Conservation (phyloP, 2,113 vertebrate genomes). For the Chloropsis hardwickii region DNA sequence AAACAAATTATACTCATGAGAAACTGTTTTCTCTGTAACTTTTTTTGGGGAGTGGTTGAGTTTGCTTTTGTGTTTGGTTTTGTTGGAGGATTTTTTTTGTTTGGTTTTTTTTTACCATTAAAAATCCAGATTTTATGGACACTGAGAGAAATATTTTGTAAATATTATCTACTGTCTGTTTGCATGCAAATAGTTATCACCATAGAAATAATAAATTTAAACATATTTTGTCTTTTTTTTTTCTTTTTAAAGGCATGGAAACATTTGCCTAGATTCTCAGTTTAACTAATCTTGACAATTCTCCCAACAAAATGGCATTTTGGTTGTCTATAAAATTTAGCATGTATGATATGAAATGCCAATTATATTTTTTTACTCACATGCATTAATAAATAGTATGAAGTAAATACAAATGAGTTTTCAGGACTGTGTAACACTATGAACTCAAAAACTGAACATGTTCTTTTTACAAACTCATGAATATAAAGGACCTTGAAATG, state of each 20-base stretch:
- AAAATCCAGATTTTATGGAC: not conserved
- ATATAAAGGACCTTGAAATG: not conserved
- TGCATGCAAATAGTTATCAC: not conserved
- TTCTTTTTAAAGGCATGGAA: not conserved
- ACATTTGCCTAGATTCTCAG: not conserved
- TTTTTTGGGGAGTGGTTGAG: rapidly evolving
- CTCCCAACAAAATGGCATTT: not conserved
- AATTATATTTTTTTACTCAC: not conserved
- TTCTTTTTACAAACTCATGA: not conserved
- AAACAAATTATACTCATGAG: not conserved
- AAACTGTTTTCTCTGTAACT: not conserved
- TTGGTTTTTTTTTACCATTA: not conserved
- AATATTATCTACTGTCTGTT: not conserved
- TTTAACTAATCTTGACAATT: not conserved
- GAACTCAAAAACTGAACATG: not conserved
- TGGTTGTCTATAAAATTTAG: not conserved
- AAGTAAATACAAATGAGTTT: not conserved
- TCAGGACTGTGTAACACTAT: not conserved
- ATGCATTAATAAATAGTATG: not conserved
- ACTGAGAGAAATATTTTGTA: not conserved
- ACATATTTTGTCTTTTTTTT: not conserved
- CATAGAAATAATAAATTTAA: not conserved
- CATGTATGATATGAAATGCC: not conserved
- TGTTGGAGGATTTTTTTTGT: not conserved
- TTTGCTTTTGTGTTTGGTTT: not conserved